A percentile compares a stretch with the other conserved stretches of the same genome.
phyloP scores from a whole-genome alignment of 2,888 invertebrate species.

The Ichneumoninae sp. region DNA sequence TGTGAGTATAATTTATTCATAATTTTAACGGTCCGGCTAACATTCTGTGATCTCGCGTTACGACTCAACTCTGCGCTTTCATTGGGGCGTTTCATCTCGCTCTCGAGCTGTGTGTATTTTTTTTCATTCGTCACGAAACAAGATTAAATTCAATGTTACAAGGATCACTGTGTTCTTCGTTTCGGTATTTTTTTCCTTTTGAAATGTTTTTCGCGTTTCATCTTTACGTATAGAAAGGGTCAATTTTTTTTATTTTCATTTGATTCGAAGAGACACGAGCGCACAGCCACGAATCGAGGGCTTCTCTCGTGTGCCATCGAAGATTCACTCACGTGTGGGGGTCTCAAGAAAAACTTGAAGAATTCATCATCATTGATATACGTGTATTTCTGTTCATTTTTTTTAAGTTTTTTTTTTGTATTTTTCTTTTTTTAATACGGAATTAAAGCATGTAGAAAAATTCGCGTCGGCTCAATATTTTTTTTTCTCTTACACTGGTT shows the following conservation, averaged over 20 bases:
- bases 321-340: not conserved
- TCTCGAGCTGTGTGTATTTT: conserved; percentile 34
- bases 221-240: conserved; percentile 48
- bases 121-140: conserved; percentile 33
- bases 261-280: conserved; percentile 18
- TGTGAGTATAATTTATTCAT: conserved; percentile 73
- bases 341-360: conserved; percentile 3
- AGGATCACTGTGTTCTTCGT: conserved; percentile 54
- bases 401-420: not conserved
- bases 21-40: conserved; percentile 72
- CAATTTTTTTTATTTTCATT: conserved; percentile 5
- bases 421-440: conserved; percentile 16
- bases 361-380: conserved; percentile 26
- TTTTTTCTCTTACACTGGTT: conserved; percentile 10
- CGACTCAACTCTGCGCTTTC: conserved; percentile 60
- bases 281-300: conserved; percentile 12
- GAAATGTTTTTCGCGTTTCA: conserved; percentile 68
- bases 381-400: conserved; percentile 14
- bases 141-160: conserved; percentile 28
- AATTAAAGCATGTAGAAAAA: conserved; percentile 33
- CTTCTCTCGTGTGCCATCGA: conserved; percentile 8
- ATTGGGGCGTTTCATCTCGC: conserved; percentile 27
- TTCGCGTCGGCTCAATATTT: conserved; percentile 31
- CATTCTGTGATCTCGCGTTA: conserved; percentile 60
- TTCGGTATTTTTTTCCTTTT: conserved; percentile 61